Evolutionary conservation across 2,113 vertebrate genomes (phyloP).

Genomic region (Saccopteryx bilineata): DNA sequence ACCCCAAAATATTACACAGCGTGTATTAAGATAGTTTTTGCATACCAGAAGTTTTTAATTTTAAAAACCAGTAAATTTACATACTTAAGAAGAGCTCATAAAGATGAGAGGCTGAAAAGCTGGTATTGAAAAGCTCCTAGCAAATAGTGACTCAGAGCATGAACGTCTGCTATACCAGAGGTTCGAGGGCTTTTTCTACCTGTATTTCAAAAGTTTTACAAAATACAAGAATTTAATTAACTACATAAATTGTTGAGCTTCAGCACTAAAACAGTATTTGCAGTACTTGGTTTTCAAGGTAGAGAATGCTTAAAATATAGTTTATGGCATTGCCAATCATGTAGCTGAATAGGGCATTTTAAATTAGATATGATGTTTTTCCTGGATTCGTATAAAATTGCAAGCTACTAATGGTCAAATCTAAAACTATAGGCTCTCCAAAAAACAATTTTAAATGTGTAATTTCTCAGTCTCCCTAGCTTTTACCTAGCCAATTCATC

Average conservation of each 20-base stretch:
- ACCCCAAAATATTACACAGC: neutral
- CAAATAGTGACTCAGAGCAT: neutral
- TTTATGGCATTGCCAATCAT: neutral
- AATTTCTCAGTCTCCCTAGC: neutral
- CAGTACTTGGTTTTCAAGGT: neutral
- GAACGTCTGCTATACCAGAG: neutral
- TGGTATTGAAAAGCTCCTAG: neutral
- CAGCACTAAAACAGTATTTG: neutral
- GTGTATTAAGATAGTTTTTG: conserved; percentile 19
- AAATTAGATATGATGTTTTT: neutral
- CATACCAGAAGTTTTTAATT: neutral
- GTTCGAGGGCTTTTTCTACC: neutral
- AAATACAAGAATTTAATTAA: conserved; percentile 11
- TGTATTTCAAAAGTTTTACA: neutral
- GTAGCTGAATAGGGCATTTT: neutral
- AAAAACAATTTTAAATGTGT: conserved; percentile 19
- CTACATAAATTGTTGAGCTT: neutral
- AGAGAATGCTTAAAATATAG: conserved; percentile 41
- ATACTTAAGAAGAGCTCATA: neutral
- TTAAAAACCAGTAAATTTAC: neutral
- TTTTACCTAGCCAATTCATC: conserved; percentile 4
- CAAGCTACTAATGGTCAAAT: neutral
- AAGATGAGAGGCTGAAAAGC: neutral
- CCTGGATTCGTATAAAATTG: neutral
- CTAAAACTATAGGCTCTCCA: conserved; percentile 4